Conservation (phyloP, 2,888 invertebrate genomes). For the Yponomeuta cagnagella region DNA sequence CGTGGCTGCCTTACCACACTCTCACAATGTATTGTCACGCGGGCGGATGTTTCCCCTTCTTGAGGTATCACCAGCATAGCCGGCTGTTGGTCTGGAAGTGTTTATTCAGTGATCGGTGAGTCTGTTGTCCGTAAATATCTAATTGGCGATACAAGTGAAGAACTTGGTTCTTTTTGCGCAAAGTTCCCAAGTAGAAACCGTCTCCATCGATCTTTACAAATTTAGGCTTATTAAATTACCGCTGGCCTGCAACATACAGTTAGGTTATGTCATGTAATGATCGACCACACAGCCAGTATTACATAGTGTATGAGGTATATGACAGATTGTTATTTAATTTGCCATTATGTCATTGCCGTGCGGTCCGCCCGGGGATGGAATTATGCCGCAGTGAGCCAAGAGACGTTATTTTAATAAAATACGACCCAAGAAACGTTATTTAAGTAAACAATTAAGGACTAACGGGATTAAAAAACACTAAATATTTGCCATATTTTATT, state of each 20-base stretch:
- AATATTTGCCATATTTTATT: not conserved
- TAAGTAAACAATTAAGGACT: too few relatives aligned
- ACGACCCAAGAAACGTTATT: not conserved
- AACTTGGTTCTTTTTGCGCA: not conserved
- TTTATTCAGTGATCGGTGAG: too few relatives aligned
- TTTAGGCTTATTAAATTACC: not conserved
- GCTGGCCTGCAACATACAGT: not conserved
- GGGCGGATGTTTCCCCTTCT: too few relatives aligned
- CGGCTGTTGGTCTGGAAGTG: too few relatives aligned
- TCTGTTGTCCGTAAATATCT: too few relatives aligned
- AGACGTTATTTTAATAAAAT: not conserved
- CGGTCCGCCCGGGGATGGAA: not conserved
- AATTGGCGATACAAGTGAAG: too few relatives aligned
- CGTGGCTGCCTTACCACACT: too few relatives aligned
- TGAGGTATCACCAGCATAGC: too few relatives aligned
- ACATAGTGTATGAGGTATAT: not conserved
- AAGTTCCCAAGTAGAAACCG: not conserved
- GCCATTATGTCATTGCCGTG: slow-evolving; percentile 9
- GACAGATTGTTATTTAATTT: slow-evolving; percentile 10
- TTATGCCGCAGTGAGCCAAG: not conserved
- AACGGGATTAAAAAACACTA: not conserved
- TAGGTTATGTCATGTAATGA: slow-evolving; percentile 11
- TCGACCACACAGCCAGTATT: not conserved
- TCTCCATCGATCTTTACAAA: not conserved
- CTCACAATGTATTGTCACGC: too few relatives aligned